Evolutionary conservation across 2,113 vertebrate species (phyloP).

Genomic region (Cynocephalus volans): DNA sequence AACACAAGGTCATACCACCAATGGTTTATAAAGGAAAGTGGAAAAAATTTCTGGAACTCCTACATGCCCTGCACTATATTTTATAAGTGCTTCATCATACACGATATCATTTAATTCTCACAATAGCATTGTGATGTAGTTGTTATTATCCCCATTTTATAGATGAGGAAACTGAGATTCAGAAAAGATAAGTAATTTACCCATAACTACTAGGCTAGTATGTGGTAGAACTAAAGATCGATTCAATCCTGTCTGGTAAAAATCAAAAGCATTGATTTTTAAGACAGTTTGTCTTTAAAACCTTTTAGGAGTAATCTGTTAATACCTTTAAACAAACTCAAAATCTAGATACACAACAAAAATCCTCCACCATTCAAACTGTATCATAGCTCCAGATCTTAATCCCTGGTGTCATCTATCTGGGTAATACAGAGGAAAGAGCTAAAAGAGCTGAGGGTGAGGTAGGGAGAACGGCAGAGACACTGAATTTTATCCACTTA

Average conservation of each 20-base stretch:
- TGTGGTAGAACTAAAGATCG: neutral
- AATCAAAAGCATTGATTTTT: neutral
- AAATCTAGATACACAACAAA: neutral
- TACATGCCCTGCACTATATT: neutral
- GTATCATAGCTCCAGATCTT: neutral
- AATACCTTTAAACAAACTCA: neutral
- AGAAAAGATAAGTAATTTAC: neutral
- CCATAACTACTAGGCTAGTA: neutral
- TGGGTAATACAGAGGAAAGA: neutral
- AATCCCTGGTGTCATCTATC: neutral
- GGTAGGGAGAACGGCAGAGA: fast-evolving
- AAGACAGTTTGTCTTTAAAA: neutral
- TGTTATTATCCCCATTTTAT: neutral
- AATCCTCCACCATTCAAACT: neutral
- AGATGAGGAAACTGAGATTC: neutral
- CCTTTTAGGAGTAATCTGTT: neutral
- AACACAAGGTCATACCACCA: neutral
- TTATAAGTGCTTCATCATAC: neutral
- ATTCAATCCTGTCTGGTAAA: neutral
- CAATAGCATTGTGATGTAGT: neutral
- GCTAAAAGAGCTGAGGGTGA: neutral
- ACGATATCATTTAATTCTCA: neutral
- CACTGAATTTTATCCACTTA: neutral
- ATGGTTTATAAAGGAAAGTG: neutral
- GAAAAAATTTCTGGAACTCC: neutral